Evolutionary conservation across 1,140 invertebrate species (phyloP).

Genomic region (Zaprionus ornatus): DNA sequence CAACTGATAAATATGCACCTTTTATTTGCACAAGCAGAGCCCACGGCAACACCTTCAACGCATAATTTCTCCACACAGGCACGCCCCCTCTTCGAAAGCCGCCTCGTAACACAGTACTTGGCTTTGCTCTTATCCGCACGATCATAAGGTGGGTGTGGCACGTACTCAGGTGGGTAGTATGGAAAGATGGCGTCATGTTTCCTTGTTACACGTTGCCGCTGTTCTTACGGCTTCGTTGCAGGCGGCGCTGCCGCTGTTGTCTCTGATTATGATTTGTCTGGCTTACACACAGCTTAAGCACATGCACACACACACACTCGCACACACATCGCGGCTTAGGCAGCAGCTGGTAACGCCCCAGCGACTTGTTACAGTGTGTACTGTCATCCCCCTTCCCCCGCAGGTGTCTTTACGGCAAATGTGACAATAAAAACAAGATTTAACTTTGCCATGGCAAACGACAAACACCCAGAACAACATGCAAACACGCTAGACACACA

Average conservation of each 20-base stretch:
- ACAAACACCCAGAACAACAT: conserved; percentile 28
- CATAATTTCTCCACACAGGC: conserved; percentile 17
- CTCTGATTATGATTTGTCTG: conserved; percentile 81
- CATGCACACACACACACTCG: conserved; percentile 6
- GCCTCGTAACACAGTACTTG: background rate
- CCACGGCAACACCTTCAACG: conserved; percentile 15
- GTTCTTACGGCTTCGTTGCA: conserved; percentile 33
- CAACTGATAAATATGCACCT: conserved; percentile 65
- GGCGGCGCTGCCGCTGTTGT: conserved; percentile 43
- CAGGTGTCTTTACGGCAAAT: conserved; percentile 75
- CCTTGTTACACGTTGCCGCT: conserved; percentile 59
- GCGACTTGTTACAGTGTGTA: conserved; percentile 20
- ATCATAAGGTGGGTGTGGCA: conserved; percentile 41
- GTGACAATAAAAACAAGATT: conserved; percentile 81
- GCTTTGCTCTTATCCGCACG: conserved; percentile 38
- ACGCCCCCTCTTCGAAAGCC: too few species aligned
- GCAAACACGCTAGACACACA: conserved; percentile 24
- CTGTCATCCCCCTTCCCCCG: conserved; percentile 7
- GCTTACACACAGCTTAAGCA: conserved; percentile 51
- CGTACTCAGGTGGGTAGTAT: conserved; percentile 4
- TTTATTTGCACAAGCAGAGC: conserved; percentile 48
- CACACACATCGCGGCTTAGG: conserved; percentile 46
- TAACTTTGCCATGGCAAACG: conserved; percentile 72
- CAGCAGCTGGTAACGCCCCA: conserved; percentile 65
- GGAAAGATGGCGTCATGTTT: conserved; percentile 31